Base-by-base conservation (phyloP, 2,888 invertebrate genomes). In the Eupeodes latifasciatus region DNA sequence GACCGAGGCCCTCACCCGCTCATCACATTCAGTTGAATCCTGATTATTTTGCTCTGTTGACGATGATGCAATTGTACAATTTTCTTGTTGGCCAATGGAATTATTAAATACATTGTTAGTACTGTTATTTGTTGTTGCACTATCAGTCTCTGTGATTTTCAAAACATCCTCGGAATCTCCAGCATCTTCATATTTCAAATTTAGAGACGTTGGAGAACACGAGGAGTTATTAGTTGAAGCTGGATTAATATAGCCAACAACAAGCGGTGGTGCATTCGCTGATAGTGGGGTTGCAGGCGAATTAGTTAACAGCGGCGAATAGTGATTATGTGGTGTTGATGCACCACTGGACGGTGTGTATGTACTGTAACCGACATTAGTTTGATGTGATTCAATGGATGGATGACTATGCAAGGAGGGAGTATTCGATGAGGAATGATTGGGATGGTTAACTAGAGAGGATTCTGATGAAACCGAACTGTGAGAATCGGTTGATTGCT, bases 401-500 rank as follows among this genome's bases (percentile, higher is more conserved):
- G 93, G 92, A 91, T 93, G 92, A 85, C 93, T 93, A 89, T 93
- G 92, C 89, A 93, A 82, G 55, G 91, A 91, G 89, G 93, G 91
- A 76, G 92, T 91, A 62, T 91, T 91, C 67, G 91, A 91, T 85
- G 91, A 92, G 77, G 92, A 91, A 85, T 88, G 88, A 78, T 85
- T 85, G 47, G 88, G 88, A 81, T 88, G 84, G 53, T 88, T 88
- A 79, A 40, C 59, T 78, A 88, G 75, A 67, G 88, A 88, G 71
- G 93, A 93, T 86, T 93, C 93, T 77, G 93, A 93, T 89, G 93
- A 92, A 72, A 91, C 92, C 59, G 91, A 88, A 71, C 88, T 88
- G 47, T 88, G 88, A 4, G 92, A 93, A 89, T 91, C 95, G 94
- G 91, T 94, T 93, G 93, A 94, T 74, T 91, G 94, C 92, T 96